Conservation (phyloP, 2,113 vertebrate genomes). For the Alligator sinensis region DNA sequence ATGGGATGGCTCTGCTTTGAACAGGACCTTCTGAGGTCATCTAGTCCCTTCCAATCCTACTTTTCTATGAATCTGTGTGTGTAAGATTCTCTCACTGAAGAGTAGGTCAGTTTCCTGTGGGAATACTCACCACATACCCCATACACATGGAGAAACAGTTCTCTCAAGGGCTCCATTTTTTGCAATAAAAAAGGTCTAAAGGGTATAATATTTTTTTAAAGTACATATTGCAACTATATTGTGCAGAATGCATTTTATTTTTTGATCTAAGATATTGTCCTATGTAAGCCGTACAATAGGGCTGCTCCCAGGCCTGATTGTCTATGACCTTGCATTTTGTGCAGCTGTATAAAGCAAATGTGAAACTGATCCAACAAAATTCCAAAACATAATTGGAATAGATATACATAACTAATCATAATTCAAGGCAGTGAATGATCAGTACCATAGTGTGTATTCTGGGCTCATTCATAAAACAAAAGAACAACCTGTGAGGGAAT, state of each 20-base stretch:
- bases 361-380: slow-evolving; percentile 36
- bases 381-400: background rate
- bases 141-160: no score
- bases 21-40: no score
- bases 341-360: slow-evolving; percentile 19
- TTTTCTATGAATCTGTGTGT: no score
- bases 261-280: background rate
- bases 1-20: no score
- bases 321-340: slow-evolving; percentile 11
- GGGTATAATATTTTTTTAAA: background rate
- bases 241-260: background rate
- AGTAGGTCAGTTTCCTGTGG: no score
- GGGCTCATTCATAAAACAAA: background rate
- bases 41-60: no score
- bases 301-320: background rate
- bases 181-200: background rate
- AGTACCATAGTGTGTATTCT: background rate
- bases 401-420: background rate
- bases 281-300: background rate
- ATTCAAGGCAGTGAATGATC: slow-evolving; percentile 32
- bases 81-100: no score
- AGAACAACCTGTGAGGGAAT: background rate
- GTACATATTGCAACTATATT: background rate
- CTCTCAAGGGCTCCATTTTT: background rate
- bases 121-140: no score